phyloP scores from a whole-genome alignment of 2,888 invertebrate species.

The Cataglyphis albicans region DNA sequence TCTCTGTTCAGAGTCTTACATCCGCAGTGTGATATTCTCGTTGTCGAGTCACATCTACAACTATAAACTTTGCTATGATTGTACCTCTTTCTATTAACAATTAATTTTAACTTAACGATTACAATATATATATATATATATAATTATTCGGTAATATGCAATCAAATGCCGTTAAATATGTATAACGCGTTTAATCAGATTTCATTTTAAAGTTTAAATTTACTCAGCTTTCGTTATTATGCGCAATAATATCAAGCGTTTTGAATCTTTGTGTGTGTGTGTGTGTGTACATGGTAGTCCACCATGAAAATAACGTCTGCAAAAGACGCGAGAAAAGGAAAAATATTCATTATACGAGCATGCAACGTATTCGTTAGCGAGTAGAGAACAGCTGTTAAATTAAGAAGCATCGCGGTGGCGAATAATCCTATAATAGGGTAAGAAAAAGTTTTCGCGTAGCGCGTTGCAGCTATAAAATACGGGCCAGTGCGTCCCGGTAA shows the following conservation, averaged over 20 bases:
- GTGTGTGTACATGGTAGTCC: background rate
- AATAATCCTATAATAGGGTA: constrained; percentile 51
- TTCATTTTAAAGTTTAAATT: constrained; percentile 15
- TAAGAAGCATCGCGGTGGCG: constrained; percentile 48
- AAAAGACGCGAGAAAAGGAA: constrained; percentile 8
- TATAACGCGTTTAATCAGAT: constrained; percentile 21
- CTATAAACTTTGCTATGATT: background rate
- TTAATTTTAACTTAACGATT: constrained; percentile 29
- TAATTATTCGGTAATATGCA: constrained; percentile 31
- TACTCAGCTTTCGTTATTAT: constrained; percentile 38
- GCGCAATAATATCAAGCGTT: constrained; percentile 39
- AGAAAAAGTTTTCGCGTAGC: constrained; percentile 35
- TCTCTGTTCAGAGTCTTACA: background rate
- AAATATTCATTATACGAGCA: constrained; percentile 38
- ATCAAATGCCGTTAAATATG: constrained; percentile 15
- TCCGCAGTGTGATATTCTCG: constrained; percentile 23
- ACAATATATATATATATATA: background rate
- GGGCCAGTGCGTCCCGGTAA: background rate
- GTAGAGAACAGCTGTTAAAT: constrained; percentile 42
- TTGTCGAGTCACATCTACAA: background rate
- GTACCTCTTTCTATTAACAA: constrained; percentile 21
- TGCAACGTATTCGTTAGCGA: constrained; percentile 38
- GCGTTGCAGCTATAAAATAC: constrained; percentile 29
- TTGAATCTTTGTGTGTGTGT: background rate
- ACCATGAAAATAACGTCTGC: constrained; percentile 23